phyloP scores from a whole-genome alignment of 2,888 invertebrate species.

The Erynnis tages region DNA sequence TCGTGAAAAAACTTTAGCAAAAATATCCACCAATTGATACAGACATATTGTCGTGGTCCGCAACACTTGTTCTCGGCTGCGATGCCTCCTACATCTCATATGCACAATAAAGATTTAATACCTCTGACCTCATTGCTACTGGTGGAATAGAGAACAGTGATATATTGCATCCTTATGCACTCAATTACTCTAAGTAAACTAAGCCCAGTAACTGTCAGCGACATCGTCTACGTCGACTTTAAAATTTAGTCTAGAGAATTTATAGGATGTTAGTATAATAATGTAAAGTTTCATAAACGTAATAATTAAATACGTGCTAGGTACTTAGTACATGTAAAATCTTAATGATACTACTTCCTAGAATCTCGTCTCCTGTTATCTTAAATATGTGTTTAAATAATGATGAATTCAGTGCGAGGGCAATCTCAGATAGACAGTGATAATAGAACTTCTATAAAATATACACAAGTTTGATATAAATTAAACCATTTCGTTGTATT shows the following conservation, averaged over 20 bases:
- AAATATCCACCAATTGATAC: too few relatives aligned
- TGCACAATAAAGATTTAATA: conserved; percentile 15
- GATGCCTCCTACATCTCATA: conserved; percentile 14
- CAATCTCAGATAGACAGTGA: not conserved
- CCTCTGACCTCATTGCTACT: conserved; percentile 14
- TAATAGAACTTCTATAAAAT: not conserved
- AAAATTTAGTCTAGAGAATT: too few relatives aligned
- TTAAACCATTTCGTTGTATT: not conserved
- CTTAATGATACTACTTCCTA: not conserved
- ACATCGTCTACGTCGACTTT: too few relatives aligned
- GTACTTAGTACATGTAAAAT: not conserved
- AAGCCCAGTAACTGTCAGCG: too few relatives aligned
- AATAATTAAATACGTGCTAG: too few relatives aligned
- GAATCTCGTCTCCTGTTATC: conserved; percentile 1
- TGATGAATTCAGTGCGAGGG: not conserved
- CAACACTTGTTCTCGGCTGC: not conserved
- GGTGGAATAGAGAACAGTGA: conserved; percentile 12
- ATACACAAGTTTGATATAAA: not conserved
- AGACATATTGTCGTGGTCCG: too few relatives aligned
- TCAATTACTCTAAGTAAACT: too few relatives aligned
- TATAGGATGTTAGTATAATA: too few relatives aligned
- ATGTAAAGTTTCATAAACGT: too few relatives aligned
- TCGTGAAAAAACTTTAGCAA: too few relatives aligned
- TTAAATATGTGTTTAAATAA: conserved; percentile 4
- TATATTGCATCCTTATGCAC: conserved; percentile 10